These are phyloP conservation scores for Onthophagus sagittarius DNA, from an alignment of 2,888 invertebrate genomes.

Conservation along the genomic window DNA sequence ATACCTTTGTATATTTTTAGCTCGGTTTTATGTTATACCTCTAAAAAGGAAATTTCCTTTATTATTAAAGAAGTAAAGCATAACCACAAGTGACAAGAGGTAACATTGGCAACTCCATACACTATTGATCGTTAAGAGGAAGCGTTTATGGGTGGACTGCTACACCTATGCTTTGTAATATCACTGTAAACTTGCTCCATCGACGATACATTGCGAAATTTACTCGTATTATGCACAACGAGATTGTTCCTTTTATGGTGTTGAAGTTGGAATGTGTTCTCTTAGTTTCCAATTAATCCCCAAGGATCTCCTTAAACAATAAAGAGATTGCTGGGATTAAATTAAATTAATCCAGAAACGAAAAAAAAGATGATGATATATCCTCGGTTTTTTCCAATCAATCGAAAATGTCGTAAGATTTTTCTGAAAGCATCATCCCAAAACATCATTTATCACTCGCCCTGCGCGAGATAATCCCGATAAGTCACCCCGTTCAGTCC, in stretches of 20 bases:
- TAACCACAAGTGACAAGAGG: background rate
- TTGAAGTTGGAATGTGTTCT: background rate
- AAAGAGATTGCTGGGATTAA: no score
- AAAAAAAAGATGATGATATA: background rate
- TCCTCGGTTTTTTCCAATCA: background rate
- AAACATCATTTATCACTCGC: background rate
- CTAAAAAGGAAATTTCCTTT: no score
- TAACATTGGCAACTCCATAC: background rate
- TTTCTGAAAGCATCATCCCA: background rate
- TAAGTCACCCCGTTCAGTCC: background rate
- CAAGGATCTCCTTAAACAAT: background rate
- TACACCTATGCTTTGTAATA: background rate
- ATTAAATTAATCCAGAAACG: no score
- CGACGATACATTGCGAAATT: background rate
- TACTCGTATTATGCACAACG: background rate
- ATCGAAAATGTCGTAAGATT: background rate
- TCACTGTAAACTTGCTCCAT: background rate
- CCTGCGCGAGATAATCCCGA: background rate
- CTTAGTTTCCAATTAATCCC: background rate
- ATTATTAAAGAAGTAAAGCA: background rate
- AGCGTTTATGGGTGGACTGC: background rate
- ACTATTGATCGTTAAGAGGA: background rate
- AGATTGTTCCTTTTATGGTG: background rate
- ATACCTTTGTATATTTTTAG: no score
- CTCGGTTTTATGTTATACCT: no score